Percentiles rank a stretch among this genome's conserved stretches.
phyloP scores from a whole-genome alignment of 2,888 invertebrate species.

The Griposia aprilina region DNA sequence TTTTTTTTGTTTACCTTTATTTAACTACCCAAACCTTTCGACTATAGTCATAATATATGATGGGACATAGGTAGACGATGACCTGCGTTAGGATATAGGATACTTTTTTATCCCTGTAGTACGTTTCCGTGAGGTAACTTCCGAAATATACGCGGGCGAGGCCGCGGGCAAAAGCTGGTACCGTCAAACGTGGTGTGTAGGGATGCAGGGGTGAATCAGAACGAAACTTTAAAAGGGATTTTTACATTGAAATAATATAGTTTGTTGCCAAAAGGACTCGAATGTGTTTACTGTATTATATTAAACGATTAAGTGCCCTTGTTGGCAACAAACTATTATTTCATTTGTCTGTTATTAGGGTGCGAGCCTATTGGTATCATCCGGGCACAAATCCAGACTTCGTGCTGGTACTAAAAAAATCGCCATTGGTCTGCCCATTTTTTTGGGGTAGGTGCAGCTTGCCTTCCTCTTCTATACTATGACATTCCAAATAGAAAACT shows the following conservation, averaged over 20 bases:
- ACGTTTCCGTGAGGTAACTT: background rate
- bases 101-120: background rate
- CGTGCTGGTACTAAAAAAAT: background rate
- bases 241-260: too few species aligned
- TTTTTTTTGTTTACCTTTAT: too few species aligned
- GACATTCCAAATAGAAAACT: background rate
- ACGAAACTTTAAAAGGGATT: too few species aligned
- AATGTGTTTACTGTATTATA: too few species aligned
- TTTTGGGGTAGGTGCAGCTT: background rate
- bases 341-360: background rate
- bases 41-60: too few species aligned
- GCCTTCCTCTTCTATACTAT: background rate
- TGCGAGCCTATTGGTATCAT: background rate
- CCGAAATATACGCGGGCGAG: background rate
- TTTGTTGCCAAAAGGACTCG: too few species aligned
- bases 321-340: too few species aligned
- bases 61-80: background rate
- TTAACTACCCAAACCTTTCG: too few species aligned
- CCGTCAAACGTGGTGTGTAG: too few species aligned
- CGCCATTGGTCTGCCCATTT: background rate
- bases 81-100: background rate
- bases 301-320: too few species aligned
- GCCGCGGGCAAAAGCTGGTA: background rate
- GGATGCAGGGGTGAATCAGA: too few species aligned
- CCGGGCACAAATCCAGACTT: background rate